Evolutionary conservation across 2,888 invertebrate species (phyloP).

Genomic region (Ochlodes sylvanus): DNA sequence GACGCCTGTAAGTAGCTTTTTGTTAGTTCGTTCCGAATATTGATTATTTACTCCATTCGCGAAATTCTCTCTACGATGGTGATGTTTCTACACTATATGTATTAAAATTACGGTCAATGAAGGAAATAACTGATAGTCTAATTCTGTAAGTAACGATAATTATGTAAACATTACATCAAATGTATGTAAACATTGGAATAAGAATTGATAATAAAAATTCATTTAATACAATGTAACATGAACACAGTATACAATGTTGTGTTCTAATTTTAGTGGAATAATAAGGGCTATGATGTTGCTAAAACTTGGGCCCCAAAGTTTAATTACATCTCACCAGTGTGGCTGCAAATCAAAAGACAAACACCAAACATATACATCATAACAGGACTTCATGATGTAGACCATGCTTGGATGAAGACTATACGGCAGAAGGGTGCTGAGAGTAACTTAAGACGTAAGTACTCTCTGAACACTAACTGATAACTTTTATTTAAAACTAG

Average conservation of each 20-base stretch:
- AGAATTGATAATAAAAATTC: too few relatives aligned
- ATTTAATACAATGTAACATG: too few relatives aligned
- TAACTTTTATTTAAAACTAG: neutral
- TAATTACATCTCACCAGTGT: constrained; percentile 96
- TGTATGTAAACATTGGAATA: too few relatives aligned
- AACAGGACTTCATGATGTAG: constrained; percentile 92
- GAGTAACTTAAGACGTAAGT: constrained; percentile 86
- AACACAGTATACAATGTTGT: too few relatives aligned
- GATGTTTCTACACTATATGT: too few relatives aligned
- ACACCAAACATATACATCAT: constrained; percentile 87
- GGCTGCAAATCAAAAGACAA: constrained; percentile 93
- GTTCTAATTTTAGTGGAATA: constrained; percentile 93
- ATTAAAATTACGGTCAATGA: too few relatives aligned
- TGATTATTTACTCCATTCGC: neutral
- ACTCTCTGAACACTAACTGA: neutral
- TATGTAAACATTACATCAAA: too few relatives aligned
- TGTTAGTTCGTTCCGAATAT: neutral
- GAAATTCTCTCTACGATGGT: neutral
- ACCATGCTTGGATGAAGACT: constrained; percentile 92
- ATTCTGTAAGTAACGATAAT: too few relatives aligned
- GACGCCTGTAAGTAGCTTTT: constrained; percentile 88
- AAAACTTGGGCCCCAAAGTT: constrained; percentile 96
- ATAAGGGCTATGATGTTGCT: constrained; percentile 96
- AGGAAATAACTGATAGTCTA: too few relatives aligned
- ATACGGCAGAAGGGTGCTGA: constrained; percentile 86